Evolutionary conservation across 1,140 invertebrate species (phyloP).

Genomic region (Aporrectodea caliginosa): DNA sequence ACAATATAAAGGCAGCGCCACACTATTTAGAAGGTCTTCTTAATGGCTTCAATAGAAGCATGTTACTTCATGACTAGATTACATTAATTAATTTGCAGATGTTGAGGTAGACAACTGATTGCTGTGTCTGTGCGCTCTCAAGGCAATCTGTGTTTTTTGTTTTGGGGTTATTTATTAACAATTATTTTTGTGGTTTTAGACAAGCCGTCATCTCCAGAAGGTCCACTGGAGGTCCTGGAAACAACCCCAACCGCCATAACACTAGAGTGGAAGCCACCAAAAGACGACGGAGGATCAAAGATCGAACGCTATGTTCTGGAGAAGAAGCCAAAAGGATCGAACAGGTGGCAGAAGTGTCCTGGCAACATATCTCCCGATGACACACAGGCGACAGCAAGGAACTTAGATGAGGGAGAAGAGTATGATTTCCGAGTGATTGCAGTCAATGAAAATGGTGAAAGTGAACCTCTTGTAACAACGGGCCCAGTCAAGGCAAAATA

Average conservation of each 20-base stretch:
- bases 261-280: conserved; percentile 91
- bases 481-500: conserved; percentile 87
- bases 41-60: too few species aligned
- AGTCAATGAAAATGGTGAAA: conserved; percentile 93
- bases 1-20: too few species aligned
- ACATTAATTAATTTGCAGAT: too few species aligned
- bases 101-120: too few species aligned
- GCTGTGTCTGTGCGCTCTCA: too few species aligned
- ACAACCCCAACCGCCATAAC: conserved; percentile 92
- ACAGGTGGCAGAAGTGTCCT: conserved; percentile 40
- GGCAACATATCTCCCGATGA: conserved; percentile 38
- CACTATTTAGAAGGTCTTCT: too few species aligned
- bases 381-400: conserved; percentile 72
- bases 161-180: too few species aligned
- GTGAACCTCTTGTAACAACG: conserved; percentile 80
- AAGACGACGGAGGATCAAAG: conserved; percentile 77
- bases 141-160: too few species aligned
- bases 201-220: conserved; percentile 80
- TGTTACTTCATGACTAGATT: too few species aligned
- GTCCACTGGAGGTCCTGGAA: conserved; percentile 75
- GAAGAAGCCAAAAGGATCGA: conserved; percentile 72
- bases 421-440: conserved; percentile 98
- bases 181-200: conserved; percentile 60
- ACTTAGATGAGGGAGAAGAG: conserved; percentile 80
- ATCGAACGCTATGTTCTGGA: conserved; percentile 96